Base-by-base conservation (phyloP, 2,113 vertebrate species). In the Catagonus wagneri region DNA sequence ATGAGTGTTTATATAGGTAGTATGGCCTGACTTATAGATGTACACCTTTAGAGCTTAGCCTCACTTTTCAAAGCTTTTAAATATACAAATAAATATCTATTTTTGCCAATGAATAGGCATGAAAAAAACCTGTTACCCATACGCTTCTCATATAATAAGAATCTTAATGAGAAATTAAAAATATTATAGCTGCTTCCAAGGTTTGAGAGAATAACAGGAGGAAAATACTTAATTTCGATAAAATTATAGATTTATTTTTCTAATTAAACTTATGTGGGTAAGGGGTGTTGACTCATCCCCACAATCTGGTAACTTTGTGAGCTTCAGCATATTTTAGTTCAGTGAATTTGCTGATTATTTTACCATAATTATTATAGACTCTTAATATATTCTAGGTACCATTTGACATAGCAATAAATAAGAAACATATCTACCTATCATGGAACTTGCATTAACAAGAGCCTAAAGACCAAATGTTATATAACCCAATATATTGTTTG, bases 201-300 rank as follows among this genome's bases (percentile, higher is more conserved):
- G 1, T 60, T 93, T 66, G 32, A 87, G 76, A 92, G 89, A 39
- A 58, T 78, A 71, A 76, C 17, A 58, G 7, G 25, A 78, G 20
- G 34, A 86, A 94, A 80, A 19, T 71, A 72, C 20, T 78, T 86
- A 10, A 71, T 94, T 78, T 54, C 7, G 32, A 68, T 69, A 56
- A 94, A 89, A 60, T 60, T 92, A 86, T 50, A 56, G 54, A 75
- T 61, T 94, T 84, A 22, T 78, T 85, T 92, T 65, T 58, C 34
- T 10, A 44, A 29, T 93, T 93, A 83, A 94, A 44, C 22, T 65
- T 81, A 63, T 1, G 2, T 54, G 39, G 65, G 39, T 71, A 80
- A 79, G 25, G 89, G 22, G 23, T 90, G 20, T 7, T 78, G 80
- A 75, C 63, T 63, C 50, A 96, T 86, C 2, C 6, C 74, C 25